Conservation (phyloP, 2,113 vertebrate species). For the Sylvia atricapilla region DNA sequence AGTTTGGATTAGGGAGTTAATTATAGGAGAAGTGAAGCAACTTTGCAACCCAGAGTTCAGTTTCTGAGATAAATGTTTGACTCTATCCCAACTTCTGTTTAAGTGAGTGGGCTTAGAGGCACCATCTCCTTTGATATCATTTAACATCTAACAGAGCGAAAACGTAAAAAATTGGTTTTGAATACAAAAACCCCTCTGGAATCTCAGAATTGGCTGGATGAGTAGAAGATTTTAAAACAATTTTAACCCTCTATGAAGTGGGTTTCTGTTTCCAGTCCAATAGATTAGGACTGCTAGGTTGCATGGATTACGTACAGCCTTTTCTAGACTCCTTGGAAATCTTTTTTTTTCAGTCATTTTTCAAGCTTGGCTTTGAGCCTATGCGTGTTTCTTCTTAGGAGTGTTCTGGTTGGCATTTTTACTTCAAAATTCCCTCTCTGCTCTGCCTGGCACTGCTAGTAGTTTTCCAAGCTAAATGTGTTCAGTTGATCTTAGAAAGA, state of each 20-base stretch:
- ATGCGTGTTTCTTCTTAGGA: background rate
- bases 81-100: background rate
- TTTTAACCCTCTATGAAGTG: background rate
- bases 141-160: background rate
- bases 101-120: background rate
- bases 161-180: background rate
- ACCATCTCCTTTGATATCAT: background rate
- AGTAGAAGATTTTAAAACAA: background rate
- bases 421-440: background rate
- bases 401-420: background rate
- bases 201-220: background rate
- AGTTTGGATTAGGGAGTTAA: background rate
- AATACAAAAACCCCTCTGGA: background rate
- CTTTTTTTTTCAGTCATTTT: background rate
- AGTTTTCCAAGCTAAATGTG: background rate
- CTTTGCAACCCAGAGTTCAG: background rate
- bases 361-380: background rate
- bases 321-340: background rate
- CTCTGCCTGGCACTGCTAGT: background rate
- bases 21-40: background rate
- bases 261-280: background rate
- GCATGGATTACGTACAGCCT: background rate
- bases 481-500: background rate
- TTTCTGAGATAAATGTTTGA: background rate
- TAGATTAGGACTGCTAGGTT: background rate